Base-by-base conservation (phyloP, 2,888 invertebrate genomes). In the Epiblema foenella region DNA sequence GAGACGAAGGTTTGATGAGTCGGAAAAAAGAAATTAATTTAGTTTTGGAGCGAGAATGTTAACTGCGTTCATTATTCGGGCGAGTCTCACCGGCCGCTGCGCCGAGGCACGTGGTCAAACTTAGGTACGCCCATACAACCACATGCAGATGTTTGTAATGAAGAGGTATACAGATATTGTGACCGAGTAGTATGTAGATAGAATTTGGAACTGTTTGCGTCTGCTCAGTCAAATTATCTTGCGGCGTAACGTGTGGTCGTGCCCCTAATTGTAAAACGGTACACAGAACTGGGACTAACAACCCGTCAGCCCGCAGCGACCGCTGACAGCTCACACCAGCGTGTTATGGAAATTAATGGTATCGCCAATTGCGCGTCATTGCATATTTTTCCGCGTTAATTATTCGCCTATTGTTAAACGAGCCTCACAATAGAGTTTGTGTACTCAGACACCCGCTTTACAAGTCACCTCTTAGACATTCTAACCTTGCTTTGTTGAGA, bases 401-500 rank as follows among this genome's bases (percentile, higher is more conserved):
- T 80, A 81, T 79, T 75, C 68, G 54, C 68, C 80, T 78, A 83
- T 85, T 84, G 84, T 84, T 81, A 69, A 72, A 59, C 46, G 51
- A 60, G 24, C 37, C 64, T 20, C 60, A 67, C 75, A 66, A 74
- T 73, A 64, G 68, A 67, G 74, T 57, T 72, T 69, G 72, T 60
- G 72, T 72, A 60, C 74, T 68, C 59, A 74, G 72, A 69, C 52
- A 52, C 52, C 10, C n/a, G n/a, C 12, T 18, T 62, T 62, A 63
- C 51, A 24, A 39, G 17, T 2, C 52, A 29, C 76, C 75, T 74
- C 76, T 77, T 74, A 75, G 65, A 72, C 64, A 67, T 59, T 72
- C 75, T 66, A 69, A 73, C 75, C 60, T 68, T 70, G 75, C 51
- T 42, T 57, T 37, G 63, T 24, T 75, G 77, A 68, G 52, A 58